phyloP scores from a whole-genome alignment of 2,888 invertebrate species.

The Acanthosoma haemorrhoidale region DNA sequence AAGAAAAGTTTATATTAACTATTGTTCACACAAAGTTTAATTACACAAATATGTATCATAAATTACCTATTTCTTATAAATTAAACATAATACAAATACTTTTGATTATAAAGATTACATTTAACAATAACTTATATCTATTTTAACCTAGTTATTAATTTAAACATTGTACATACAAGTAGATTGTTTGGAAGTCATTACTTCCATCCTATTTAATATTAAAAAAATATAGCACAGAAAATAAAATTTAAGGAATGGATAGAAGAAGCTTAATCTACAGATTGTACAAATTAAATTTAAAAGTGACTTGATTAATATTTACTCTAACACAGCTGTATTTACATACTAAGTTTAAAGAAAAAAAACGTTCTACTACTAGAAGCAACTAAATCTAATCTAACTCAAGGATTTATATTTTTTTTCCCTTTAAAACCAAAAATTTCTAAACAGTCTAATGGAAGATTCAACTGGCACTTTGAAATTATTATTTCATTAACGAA shows the following conservation, averaged over 20 bases:
- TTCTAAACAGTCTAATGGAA: too few relatives aligned
- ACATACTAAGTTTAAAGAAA: not conserved
- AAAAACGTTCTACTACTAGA: not conserved
- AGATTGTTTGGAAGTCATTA: not conserved
- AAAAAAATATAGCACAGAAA: conserved; percentile 28
- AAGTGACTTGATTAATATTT: not conserved
- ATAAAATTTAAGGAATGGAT: conserved; percentile 22
- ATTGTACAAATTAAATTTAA: too few relatives aligned
- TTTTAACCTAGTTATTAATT: not conserved
- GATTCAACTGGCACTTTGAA: too few relatives aligned
- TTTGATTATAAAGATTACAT: not conserved
- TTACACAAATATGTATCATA: not conserved
- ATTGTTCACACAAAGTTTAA: not conserved
- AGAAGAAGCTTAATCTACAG: conserved; percentile 18
- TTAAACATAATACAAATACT: not conserved
- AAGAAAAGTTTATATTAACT: not conserved
- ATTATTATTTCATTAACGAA: too few relatives aligned
- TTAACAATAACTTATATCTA: not conserved
- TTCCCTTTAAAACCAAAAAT: too few relatives aligned
- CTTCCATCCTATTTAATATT: conserved; percentile 10
- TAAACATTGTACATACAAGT: not conserved
- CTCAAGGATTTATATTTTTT: not conserved
- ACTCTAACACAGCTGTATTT: not conserved
- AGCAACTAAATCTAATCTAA: conserved; percentile 19
- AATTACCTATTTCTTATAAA: not conserved